These are phyloP conservation scores for Pluvianellus socialis DNA, from an alignment of 2,113 vertebrate species.

Conservation along the genomic window DNA sequence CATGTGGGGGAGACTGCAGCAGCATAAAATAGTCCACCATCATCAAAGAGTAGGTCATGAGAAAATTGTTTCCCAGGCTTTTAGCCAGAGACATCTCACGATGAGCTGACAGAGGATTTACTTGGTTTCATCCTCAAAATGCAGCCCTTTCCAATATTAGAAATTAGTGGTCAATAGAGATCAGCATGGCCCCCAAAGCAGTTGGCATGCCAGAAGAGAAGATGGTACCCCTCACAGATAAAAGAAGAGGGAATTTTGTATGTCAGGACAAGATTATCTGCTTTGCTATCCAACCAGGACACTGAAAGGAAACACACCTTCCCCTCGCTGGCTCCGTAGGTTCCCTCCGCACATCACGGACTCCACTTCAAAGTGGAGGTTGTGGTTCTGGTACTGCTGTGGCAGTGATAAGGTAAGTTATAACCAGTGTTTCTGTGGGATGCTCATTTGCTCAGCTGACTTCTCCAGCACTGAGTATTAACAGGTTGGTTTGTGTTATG, in stretches of 20 bases:
- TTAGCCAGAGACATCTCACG: constrained; percentile 1
- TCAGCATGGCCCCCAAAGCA: neutral
- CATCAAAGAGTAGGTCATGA: neutral
- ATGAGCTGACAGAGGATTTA: neutral
- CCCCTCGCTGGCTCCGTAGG: neutral
- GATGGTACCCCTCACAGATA: neutral
- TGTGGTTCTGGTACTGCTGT: neutral
- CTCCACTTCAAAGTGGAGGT: neutral
- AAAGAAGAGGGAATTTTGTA: neutral
- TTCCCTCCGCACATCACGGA: neutral
- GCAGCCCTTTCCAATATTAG: neutral
- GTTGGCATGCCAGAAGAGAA: neutral
- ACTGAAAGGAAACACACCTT: neutral
- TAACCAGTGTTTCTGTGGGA: neutral
- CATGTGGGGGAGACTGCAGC: neutral
- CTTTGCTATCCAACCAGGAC: neutral
- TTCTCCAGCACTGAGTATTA: neutral
- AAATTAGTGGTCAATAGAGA: neutral
- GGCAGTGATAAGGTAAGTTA: neutral
- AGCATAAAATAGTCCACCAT: neutral
- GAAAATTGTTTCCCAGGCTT: constrained; percentile 40
- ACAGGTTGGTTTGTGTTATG: neutral
- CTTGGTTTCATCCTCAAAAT: constrained; percentile 13
- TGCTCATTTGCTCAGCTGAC: neutral
- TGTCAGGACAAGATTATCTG: neutral